Conservation (phyloP, 2,888 invertebrate genomes). For the Rosalia funebris region DNA sequence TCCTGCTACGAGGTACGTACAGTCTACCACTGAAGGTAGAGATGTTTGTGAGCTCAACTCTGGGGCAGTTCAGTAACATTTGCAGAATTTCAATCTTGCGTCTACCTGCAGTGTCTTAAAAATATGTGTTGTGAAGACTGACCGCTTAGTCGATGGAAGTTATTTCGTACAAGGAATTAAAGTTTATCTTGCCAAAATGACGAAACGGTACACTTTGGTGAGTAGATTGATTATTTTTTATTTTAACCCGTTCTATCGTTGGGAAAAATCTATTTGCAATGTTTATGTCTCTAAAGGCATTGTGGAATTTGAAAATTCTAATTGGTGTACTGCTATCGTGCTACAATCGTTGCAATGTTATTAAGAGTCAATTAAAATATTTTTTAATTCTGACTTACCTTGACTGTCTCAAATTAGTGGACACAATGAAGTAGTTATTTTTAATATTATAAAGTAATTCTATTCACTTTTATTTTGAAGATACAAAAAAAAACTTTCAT, state of each 20-base stretch:
- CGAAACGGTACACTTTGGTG: constrained; percentile 39
- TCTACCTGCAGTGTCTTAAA: constrained; percentile 27
- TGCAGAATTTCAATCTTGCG: constrained; percentile 35
- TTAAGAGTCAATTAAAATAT: too few relatives aligned
- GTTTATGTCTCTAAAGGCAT: too few relatives aligned
- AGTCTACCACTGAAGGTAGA: constrained; percentile 22
- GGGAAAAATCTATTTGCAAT: too few relatives aligned
- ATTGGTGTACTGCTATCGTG: too few relatives aligned
- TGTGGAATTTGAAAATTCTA: too few relatives aligned
- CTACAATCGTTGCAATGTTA: too few relatives aligned
- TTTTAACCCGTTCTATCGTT: not conserved
- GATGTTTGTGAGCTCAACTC: constrained; percentile 28
- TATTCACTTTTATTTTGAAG: too few relatives aligned
- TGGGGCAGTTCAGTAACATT: constrained; percentile 41
- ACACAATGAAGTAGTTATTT: too few relatives aligned
- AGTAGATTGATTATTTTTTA: constrained; percentile 19
- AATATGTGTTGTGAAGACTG: constrained; percentile 20
- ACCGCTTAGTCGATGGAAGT: constrained; percentile 14
- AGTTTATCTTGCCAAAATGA: constrained; percentile 27
- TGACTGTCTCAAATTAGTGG: too few relatives aligned
- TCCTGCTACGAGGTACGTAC: constrained; percentile 17
- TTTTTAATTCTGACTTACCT: too few relatives aligned
- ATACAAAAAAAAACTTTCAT: too few relatives aligned
- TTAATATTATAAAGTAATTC: too few relatives aligned
- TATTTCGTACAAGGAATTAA: constrained; percentile 11